Evolutionary conservation across 2,797 vertebrate genomes (phyloP).

Genomic region (Moxostoma hubbsi): DNA sequence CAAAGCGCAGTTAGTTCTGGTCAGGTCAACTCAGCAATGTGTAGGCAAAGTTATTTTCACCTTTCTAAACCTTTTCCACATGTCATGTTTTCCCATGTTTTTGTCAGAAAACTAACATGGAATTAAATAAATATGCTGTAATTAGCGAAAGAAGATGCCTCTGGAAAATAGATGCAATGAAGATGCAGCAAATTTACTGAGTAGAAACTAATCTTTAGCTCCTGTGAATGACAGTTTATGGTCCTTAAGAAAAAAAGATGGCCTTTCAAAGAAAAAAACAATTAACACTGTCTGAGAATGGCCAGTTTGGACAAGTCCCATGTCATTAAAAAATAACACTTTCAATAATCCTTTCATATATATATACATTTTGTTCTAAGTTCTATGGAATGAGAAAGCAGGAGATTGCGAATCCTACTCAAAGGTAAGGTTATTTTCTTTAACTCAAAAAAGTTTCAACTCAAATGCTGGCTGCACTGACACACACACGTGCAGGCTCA

Average conservation of each 20-base stretch:
- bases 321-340: no score
- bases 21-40: conserved; percentile 35
- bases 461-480: no score
- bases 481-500: no score
- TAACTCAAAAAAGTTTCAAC: no score
- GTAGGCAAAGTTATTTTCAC: conserved; percentile 9
- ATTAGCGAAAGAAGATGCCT: conserved; percentile 75
- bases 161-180: conserved; percentile 80
- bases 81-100: conserved; percentile 41
- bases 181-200: conserved; percentile 77
- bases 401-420: no score
- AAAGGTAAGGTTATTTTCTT: no score
- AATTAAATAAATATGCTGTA: conserved; percentile 66
- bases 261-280: conserved; percentile 82
- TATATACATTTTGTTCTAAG: no score
- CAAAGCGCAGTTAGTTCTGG: conserved; percentile 48
- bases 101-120: conserved; percentile 60
- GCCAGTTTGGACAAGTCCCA: conserved; percentile 45
- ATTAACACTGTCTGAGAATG: conserved; percentile 77
- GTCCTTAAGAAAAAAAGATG: conserved; percentile 81
- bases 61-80: conserved; percentile 15
- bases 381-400: no score
- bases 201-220: conserved; percentile 77
- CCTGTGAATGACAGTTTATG: conserved; percentile 79
- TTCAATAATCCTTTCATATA: no score